These are phyloP conservation scores for Pavo muticus DNA, from an alignment of 2,113 vertebrate species.

Conservation along the genomic window DNA sequence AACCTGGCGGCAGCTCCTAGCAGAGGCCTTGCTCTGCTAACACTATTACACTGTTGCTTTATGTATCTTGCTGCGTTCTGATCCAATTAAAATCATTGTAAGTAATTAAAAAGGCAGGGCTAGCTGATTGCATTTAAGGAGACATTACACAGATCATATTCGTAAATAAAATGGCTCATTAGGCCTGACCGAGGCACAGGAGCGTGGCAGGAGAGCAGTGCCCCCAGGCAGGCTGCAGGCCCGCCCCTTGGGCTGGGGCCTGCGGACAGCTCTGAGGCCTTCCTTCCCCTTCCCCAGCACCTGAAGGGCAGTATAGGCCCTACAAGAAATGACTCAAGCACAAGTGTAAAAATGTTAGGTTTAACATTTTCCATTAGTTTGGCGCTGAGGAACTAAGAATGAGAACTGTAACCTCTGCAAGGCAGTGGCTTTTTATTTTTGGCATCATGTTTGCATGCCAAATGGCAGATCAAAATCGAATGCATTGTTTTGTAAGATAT, in stretches of 20 bases:
- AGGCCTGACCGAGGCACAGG: neutral
- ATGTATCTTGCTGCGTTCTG: neutral
- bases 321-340: neutral
- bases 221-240: neutral
- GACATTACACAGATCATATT: neutral
- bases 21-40: neutral
- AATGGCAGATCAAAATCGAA: constrained; percentile 8
- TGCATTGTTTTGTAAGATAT: neutral
- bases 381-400: neutral
- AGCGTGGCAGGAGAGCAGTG: neutral
- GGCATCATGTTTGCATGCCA: neutral
- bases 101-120: constrained; percentile 49
- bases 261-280: neutral
- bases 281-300: neutral
- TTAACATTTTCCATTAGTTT: neutral
- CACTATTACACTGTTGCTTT: neutral
- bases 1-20: neutral
- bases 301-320: neutral
- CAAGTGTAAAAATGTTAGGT: neutral
- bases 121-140: constrained; percentile 26
- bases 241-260: too few species aligned
- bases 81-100: constrained; percentile 19
- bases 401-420: neutral
- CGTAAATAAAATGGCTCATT: constrained; percentile 32
- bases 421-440: neutral